These are phyloP conservation scores for Saguinus midas DNA, from an alignment of 2,113 vertebrate species.

Conservation along the genomic window DNA sequence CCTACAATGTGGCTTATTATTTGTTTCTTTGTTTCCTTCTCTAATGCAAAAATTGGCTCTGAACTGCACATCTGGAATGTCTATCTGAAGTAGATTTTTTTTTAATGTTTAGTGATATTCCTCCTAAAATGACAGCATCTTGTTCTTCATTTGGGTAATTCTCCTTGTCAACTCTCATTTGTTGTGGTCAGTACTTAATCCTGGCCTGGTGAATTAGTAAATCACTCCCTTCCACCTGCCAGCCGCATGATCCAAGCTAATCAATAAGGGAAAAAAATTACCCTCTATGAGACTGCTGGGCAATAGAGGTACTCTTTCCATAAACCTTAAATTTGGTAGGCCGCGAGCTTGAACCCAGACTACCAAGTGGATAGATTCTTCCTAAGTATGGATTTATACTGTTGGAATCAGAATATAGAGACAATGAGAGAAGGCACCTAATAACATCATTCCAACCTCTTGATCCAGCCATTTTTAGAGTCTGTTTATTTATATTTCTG, in stretches of 20 bases:
- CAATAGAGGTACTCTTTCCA: background rate
- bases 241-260: background rate
- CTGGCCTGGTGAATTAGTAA: background rate
- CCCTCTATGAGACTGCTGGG: background rate
- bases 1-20: background rate
- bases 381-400: background rate
- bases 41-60: background rate
- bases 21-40: background rate
- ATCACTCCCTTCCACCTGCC: background rate
- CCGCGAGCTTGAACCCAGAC: background rate
- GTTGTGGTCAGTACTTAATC: background rate
- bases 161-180: background rate
- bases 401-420: background rate
- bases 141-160: background rate
- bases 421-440: background rate
- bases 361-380: background rate
- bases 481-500: background rate
- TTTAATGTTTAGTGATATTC: background rate
- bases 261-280: background rate
- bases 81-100: background rate
- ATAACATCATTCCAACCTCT: background rate
- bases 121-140: background rate
- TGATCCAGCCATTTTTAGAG: background rate
- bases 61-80: background rate
- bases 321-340: background rate